phyloP scores from a whole-genome alignment of 2,113 vertebrate genomes.

The Siniperca chuatsi region DNA sequence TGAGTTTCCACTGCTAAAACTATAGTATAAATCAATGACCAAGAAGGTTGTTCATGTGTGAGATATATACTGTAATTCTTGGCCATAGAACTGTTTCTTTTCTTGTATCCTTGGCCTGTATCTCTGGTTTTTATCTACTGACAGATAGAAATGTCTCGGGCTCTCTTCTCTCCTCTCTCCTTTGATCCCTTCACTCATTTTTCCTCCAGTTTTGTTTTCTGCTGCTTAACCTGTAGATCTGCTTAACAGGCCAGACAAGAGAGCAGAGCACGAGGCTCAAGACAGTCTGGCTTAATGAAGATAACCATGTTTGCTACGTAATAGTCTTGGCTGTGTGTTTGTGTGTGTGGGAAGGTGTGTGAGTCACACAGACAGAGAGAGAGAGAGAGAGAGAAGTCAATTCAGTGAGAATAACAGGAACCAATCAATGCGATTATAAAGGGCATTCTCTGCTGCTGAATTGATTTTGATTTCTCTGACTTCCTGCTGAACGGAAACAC shows the following conservation, averaged over 20 bases:
- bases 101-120: background rate
- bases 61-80: background rate
- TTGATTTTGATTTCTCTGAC: constrained; percentile 60
- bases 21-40: background rate
- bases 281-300: constrained; percentile 64
- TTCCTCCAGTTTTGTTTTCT: constrained; percentile 56
- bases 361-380: constrained; percentile 28
- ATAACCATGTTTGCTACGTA: constrained; percentile 58
- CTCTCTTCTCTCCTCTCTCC: constrained; percentile 32
- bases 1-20: background rate
- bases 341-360: constrained; percentile 22
- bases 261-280: constrained; percentile 43
- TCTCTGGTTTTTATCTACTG: background rate
- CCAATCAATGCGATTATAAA: constrained; percentile 67
- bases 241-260: constrained; percentile 65
- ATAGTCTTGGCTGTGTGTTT: constrained; percentile 24
- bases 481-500: constrained; percentile 43
- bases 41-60: background rate
- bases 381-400: constrained; percentile 14
- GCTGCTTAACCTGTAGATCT: constrained; percentile 70
- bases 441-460: constrained; percentile 52
- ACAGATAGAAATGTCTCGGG: background rate
- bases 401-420: constrained; percentile 64
- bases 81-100: background rate
- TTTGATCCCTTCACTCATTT: constrained; percentile 54